Evolutionary conservation across 1,140 invertebrate species (phyloP).

Genomic region (Trachymyrmex cornetzi): DNA sequence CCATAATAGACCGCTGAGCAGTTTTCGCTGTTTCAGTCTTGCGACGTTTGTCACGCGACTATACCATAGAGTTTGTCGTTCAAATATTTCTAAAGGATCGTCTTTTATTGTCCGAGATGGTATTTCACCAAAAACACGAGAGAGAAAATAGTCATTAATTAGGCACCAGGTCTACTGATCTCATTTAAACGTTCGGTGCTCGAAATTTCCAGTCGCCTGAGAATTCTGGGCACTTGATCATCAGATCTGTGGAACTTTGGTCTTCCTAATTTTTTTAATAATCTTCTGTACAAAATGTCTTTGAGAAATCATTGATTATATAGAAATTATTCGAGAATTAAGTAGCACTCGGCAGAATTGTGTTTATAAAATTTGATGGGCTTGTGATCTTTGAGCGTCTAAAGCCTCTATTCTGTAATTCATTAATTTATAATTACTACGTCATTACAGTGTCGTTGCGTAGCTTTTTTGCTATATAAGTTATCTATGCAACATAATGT

Average conservation of each 20-base stretch:
- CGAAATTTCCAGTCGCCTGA: not conserved
- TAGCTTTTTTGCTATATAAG: too few species aligned
- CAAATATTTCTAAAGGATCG: not conserved
- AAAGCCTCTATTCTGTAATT: too few species aligned
- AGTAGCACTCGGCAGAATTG: not conserved
- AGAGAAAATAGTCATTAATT: not conserved
- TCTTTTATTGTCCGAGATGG: not conserved
- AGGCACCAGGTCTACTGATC: not conserved
- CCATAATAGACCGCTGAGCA: constrained; percentile 5
- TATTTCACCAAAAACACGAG: not conserved
- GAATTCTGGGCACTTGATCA: not conserved
- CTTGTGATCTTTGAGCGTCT: too few species aligned
- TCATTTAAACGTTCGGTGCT: not conserved
- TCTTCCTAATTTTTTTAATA: not conserved
- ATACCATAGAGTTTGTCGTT: not conserved
- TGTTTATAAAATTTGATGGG: too few species aligned
- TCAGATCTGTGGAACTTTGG: not conserved
- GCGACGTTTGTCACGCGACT: constrained; percentile 23
- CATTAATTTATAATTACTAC: too few species aligned
- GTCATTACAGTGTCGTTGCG: too few species aligned
- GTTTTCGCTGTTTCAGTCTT: not conserved
- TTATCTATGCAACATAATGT: too few species aligned
- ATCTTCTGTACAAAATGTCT: not conserved
- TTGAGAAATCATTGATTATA: not conserved
- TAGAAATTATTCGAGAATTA: not conserved